Percentiles rank a stretch among this genome's conserved stretches.
Conservation (phyloP, 2,888 invertebrate species). For the Nephrotoma flavescens region DNA sequence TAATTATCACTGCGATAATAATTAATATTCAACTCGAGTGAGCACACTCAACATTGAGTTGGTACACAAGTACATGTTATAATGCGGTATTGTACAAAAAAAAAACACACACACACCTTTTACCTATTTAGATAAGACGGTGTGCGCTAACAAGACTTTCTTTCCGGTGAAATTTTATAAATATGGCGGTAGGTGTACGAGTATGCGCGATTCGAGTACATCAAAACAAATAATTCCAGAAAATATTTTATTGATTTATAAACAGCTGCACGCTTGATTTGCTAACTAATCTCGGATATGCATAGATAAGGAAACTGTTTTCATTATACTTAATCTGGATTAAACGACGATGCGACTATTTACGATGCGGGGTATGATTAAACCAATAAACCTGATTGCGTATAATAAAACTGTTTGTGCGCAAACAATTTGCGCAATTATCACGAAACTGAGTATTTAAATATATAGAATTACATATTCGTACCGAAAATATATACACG, state of each 20-base stretch:
- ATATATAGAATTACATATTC: no score
- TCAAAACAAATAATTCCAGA: background rate
- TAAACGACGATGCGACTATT: background rate
- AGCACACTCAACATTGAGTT: background rate
- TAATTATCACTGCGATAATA: background rate
- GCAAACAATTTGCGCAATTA: background rate
- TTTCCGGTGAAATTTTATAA: background rate
- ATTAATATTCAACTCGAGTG: background rate
- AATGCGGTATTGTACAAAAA: background rate
- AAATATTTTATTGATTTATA: background rate
- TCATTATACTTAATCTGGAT: background rate
- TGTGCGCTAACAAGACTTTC: background rate
- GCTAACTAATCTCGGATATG: background rate
- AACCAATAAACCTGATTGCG: background rate
- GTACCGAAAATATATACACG: no score
- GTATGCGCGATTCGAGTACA: no score
- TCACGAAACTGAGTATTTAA: background rate
- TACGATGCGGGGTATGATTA: background rate
- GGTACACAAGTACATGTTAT: background rate
- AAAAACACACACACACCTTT: background rate
- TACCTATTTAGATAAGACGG: background rate
- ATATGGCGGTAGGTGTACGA: background rate
- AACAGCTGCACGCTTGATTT: background rate
- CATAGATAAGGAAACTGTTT: background rate
- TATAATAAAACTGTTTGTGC: background rate